A percentile compares a stretch with the other conserved stretches of the same genome.
phyloP scores from a whole-genome alignment of 1,140 invertebrate genomes.

The Nilaparvata lugens region DNA sequence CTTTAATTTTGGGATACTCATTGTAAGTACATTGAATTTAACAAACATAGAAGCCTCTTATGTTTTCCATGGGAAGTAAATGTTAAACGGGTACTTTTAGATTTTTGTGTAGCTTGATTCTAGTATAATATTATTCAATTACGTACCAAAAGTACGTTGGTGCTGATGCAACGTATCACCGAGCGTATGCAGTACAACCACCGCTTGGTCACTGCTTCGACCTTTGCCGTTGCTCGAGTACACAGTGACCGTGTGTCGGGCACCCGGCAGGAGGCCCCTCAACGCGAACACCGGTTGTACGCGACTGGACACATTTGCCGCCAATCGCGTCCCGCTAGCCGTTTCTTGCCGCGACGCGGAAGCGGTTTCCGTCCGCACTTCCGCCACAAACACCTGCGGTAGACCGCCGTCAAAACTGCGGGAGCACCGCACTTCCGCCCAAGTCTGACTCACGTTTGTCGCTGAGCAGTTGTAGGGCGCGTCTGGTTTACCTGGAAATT shows the following conservation, averaged over 20 bases:
- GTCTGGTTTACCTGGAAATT: conserved; percentile 36
- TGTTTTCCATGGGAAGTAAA: too few relatives aligned
- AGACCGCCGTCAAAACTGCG: conserved; percentile 41
- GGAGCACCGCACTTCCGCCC: conserved; percentile 38
- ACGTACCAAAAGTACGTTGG: neutral
- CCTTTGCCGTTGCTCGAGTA: conserved; percentile 48
- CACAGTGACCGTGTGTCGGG: conserved; percentile 38
- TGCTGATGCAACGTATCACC: neutral
- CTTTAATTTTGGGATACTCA: too few relatives aligned
- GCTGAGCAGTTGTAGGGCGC: conserved; percentile 40
- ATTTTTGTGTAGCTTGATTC: too few relatives aligned
- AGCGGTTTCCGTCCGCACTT: conserved; percentile 28
- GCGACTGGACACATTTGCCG: conserved; percentile 32
- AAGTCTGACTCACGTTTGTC: conserved; percentile 40
- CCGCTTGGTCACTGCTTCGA: conserved; percentile 27
- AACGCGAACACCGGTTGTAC: conserved; percentile 30
- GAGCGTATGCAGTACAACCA: neutral
- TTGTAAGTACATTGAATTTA: too few relatives aligned
- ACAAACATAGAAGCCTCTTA: too few relatives aligned
- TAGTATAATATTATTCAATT: too few relatives aligned
- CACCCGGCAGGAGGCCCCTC: conserved; percentile 36
- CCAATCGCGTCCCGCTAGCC: conserved; percentile 14
- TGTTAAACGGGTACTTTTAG: too few relatives aligned
- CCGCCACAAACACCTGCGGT: conserved; percentile 41
- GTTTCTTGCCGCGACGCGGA: neutral